Evolutionary conservation across 2,888 invertebrate species (phyloP).

Genomic region (Melanostoma mellinum): DNA sequence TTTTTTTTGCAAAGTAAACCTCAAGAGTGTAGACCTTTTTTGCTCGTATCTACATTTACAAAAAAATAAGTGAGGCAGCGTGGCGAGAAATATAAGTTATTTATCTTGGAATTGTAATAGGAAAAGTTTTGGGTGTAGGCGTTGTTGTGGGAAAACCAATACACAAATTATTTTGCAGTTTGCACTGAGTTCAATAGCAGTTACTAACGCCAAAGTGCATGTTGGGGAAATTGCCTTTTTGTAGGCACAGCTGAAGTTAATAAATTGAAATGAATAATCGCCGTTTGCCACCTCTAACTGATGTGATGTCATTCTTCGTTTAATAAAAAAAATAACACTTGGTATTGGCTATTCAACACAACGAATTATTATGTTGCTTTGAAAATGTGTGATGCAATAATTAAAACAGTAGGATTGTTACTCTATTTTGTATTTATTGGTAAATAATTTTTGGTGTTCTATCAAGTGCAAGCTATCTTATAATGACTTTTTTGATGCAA

Average conservation of each 20-base stretch:
- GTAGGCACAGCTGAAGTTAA: conserved; percentile 4
- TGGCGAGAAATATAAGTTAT: conserved; percentile 12
- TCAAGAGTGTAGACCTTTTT: conserved; percentile 4
- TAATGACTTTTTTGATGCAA: too few relatives aligned
- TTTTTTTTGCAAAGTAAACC: conserved; percentile 12
- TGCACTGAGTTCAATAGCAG: neutral
- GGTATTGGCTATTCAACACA: too few relatives aligned
- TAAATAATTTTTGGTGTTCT: too few relatives aligned
- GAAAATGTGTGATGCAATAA: too few relatives aligned
- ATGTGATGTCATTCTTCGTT: conserved; percentile 1
- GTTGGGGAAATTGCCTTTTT: neutral
- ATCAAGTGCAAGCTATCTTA: too few relatives aligned
- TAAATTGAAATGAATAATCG: too few relatives aligned
- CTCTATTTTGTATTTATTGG: too few relatives aligned
- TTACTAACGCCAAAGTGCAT: neutral
- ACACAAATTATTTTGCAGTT: neutral
- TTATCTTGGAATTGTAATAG: conserved; percentile 31
- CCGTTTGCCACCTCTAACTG: too few relatives aligned
- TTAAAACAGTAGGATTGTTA: too few relatives aligned
- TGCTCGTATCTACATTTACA: neutral
- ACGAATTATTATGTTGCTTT: too few relatives aligned
- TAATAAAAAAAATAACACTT: neutral
- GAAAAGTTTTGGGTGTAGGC: conserved; percentile 34
- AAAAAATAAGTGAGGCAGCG: neutral
- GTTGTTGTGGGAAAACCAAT: conserved; percentile 4